Evolutionary conservation across 1,140 invertebrate species (phyloP).

Genomic region (Samia ricini): DNA sequence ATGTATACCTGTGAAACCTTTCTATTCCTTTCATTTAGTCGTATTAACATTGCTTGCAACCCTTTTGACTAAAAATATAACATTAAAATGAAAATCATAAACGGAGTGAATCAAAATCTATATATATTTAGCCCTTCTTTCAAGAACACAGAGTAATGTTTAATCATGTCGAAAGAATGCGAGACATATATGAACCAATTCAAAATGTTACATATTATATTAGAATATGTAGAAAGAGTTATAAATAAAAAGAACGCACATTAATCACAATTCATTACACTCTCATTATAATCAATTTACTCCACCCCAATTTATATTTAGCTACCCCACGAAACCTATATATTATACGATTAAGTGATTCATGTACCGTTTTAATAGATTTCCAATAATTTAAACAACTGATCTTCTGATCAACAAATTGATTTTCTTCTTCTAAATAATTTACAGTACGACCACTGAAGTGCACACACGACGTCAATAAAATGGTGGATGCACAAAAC

Average conservation of each 20-base stretch:
- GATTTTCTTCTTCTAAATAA: background rate
- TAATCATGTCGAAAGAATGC: too few relatives aligned
- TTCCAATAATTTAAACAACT: background rate
- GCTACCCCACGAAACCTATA: background rate
- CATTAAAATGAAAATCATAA: too few relatives aligned
- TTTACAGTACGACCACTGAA: background rate
- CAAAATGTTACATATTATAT: too few relatives aligned
- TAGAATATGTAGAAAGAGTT: too few relatives aligned
- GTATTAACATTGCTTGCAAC: too few relatives aligned
- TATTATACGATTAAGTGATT: background rate
- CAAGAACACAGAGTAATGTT: too few relatives aligned
- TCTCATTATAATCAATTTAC: background rate
- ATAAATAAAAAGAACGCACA: background rate
- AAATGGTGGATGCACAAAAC: conserved; percentile 5
- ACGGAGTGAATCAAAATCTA: too few relatives aligned
- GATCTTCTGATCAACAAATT: background rate
- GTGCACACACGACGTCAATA: background rate
- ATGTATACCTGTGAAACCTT: too few relatives aligned
- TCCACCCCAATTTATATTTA: background rate
- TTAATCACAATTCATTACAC: background rate
- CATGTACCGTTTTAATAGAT: background rate
- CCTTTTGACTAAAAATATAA: too few relatives aligned
- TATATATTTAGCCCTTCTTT: too few relatives aligned
- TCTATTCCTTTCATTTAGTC: too few relatives aligned
- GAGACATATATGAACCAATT: too few relatives aligned